Evolutionary conservation across 1,140 invertebrate species (phyloP).

Genomic region (Zaprionus tsacasi): DNA sequence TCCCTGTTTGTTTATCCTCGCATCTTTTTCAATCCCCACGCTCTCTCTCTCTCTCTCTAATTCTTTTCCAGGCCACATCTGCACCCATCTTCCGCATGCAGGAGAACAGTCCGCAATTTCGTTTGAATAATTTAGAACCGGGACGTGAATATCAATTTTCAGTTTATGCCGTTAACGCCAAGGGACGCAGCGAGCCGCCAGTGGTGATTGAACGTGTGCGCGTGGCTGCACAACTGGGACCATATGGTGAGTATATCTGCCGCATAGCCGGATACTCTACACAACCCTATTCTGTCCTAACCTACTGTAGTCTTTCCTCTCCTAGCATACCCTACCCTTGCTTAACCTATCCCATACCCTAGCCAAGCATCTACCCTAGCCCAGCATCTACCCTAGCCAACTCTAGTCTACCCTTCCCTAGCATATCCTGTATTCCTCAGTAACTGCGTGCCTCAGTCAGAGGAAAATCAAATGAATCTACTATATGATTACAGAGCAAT

Average conservation of each 20-base stretch:
- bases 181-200: constrained; percentile 88
- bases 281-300: neutral
- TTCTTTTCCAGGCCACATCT: constrained; percentile 81
- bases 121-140: constrained; percentile 88
- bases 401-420: no score
- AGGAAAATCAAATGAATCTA: no score
- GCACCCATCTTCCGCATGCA: constrained; percentile 86
- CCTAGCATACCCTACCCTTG: no score
- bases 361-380: no score
- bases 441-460: no score
- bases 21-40: neutral
- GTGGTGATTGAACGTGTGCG: constrained; percentile 86
- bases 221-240: constrained; percentile 84
- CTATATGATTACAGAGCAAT: no score
- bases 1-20: constrained; percentile 21
- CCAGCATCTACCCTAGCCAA: no score
- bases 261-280: neutral
- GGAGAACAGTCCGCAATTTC: constrained; percentile 87
- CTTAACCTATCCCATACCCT: no score
- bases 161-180: constrained; percentile 89
- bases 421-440: no score
- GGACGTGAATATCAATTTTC: constrained; percentile 88
- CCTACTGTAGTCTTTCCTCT: no score
- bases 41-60: constrained; percentile 1
- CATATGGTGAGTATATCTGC: constrained; percentile 77